Conservation (phyloP, 1,140 invertebrate genomes). For the Tetramorium simillimum region DNA sequence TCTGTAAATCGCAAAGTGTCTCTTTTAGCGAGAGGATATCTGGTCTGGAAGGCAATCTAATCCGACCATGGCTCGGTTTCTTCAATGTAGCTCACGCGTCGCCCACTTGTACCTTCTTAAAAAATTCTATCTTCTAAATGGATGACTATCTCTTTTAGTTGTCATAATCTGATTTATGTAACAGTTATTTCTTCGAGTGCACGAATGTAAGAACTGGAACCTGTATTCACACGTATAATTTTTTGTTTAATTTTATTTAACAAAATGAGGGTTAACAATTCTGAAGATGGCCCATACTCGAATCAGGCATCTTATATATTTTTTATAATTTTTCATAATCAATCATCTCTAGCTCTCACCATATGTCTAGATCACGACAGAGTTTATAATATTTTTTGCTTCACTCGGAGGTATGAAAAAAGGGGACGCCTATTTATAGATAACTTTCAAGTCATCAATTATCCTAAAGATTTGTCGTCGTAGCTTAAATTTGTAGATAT, state of each 20-base stretch:
- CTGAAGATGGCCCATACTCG: not conserved
- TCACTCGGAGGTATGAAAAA: not conserved
- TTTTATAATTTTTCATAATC: not conserved
- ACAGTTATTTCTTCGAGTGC: not conserved
- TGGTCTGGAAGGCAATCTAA: not conserved
- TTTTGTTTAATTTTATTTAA: not conserved
- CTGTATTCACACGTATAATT: not conserved
- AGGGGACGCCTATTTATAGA: not conserved
- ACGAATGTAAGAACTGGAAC: not conserved
- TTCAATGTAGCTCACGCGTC: too few species aligned
- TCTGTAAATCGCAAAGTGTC: not conserved
- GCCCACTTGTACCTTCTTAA: not conserved
- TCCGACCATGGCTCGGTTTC: not conserved
- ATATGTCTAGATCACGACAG: not conserved
- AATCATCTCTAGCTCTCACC: not conserved
- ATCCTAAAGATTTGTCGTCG: not conserved
- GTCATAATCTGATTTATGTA: not conserved
- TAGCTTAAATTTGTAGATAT: not conserved
- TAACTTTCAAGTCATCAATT: not conserved
- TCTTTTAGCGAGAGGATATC: not conserved
- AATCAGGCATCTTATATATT: not conserved
- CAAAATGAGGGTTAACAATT: not conserved
- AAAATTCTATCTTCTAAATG: not conserved
- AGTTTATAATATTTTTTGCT: slow-evolving; percentile 4
- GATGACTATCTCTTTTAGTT: not conserved